Evolutionary conservation across 2,888 invertebrate species (phyloP).

Genomic region (Didymodactylos carnosus): DNA sequence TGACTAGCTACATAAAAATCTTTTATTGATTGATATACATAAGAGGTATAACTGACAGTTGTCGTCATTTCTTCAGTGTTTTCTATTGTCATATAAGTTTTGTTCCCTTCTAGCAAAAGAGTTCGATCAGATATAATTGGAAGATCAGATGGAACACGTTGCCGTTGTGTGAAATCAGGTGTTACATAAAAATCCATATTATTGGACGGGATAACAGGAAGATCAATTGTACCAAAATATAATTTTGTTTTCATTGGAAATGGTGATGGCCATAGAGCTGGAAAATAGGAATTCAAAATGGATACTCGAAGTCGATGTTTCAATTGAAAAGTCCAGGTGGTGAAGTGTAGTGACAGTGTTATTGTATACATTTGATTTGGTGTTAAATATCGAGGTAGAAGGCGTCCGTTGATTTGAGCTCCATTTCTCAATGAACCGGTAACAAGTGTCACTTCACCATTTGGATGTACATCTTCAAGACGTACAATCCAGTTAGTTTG

Average conservation of each 20-base stretch:
- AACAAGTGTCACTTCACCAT: not conserved
- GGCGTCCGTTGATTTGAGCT: not conserved
- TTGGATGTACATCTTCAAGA: not conserved
- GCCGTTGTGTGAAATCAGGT: not conserved
- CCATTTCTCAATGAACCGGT: not conserved
- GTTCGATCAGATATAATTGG: too few species aligned
- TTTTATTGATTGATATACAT: not conserved
- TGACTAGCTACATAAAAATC: not conserved
- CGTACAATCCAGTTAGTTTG: not conserved
- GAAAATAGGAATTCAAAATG: not conserved
- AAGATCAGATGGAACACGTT: not conserved
- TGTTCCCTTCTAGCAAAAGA: too few species aligned
- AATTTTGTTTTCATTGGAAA: not conserved
- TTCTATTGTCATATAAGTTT: not conserved
- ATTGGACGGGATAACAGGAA: too few species aligned
- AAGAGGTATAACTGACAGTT: not conserved
- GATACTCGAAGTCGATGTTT: not conserved
- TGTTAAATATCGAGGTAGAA: not conserved
- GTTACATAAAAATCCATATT: fast-evolving
- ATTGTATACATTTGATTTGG: not conserved
- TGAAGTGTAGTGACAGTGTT: not conserved
- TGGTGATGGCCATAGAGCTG: not conserved
- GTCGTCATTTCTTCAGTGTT: not conserved
- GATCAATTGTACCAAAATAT: not conserved
- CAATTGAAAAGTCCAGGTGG: not conserved